Base-by-base conservation (phyloP, 2,888 invertebrate genomes). In the Noctua pronuba region DNA sequence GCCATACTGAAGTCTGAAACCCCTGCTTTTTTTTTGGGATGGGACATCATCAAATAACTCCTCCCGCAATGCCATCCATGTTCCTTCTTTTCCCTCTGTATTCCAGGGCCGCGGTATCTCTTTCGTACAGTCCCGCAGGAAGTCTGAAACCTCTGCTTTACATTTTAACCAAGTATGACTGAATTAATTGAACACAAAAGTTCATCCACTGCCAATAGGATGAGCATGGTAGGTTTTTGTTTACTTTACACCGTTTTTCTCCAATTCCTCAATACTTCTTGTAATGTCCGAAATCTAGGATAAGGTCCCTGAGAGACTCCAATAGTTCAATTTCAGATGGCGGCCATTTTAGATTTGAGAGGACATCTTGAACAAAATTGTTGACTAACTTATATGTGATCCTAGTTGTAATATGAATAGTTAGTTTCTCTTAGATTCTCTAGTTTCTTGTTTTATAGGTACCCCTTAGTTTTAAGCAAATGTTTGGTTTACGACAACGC, bases 321-420 rank as follows among this genome's bases (percentile, higher is more conserved):
- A 73, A 35, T 62, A 35, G 35, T 55, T 66, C n/a, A 28, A 70
- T 83, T 84, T 49, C 55, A 60, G 16, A 65, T 44, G 46, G 49
- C 38, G 13, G 52, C 52, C 72, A 82, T 82, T 68, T 64, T 64
- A 38, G 18, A 73, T 49, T 83, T 18, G 28, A 35, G 67, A 65
- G 35, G 35, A 67, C 49, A 6, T 41, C 38, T 77, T 52, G 46
- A 73, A 68, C 62, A 46, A 64, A 82, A 70, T 74, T 78, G 73
- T 77, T 73, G 64, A 38, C 64, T 67, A 83, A 77, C 75, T 80
- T 83, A 71, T 31, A 83, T 80, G 55, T 65, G 60, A 60, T 60
- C 1, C 35, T 68, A 70, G 74, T 71, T 68, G 11, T 79, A 66
- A 73, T 71, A 68, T 72, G 41, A 79, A 77, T 75, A 77, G 70